These are phyloP conservation scores for Raillietiella orientalis DNA, from an alignment of 2,888 invertebrate species.

Conservation along the genomic window DNA sequence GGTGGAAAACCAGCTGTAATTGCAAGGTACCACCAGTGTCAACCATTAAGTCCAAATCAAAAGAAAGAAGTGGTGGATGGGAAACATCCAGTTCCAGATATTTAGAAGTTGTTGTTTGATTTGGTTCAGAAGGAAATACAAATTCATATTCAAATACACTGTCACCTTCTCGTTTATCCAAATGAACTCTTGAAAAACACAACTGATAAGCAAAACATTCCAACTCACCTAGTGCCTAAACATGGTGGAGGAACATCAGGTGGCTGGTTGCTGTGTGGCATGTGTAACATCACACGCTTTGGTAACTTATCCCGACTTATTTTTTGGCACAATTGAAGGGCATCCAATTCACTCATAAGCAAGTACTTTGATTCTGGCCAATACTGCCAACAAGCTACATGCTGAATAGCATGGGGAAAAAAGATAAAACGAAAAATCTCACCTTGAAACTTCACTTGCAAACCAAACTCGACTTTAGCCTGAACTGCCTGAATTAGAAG, in stretches of 20 bases:
- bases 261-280: background rate
- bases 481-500: background rate
- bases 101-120: slow-evolving; percentile 1
- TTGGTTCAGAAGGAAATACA: slow-evolving; percentile 7
- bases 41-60: slow-evolving; percentile 28
- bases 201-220: too few relatives aligned
- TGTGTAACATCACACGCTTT: background rate
- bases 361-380: too few relatives aligned
- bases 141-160: background rate
- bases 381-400: background rate
- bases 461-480: background rate
- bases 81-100: slow-evolving; percentile 4
- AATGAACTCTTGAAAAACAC: too few relatives aligned
- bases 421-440: background rate
- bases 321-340: too few relatives aligned
- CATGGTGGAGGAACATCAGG: too few relatives aligned
- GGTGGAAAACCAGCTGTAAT: slow-evolving; percentile 31
- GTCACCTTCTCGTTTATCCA: background rate
- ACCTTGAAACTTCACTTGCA: background rate
- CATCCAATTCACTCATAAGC: too few relatives aligned
- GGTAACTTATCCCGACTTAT: too few relatives aligned
- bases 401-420: background rate
- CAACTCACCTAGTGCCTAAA: too few relatives aligned
- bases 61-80: slow-evolving; percentile 26
- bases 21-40: slow-evolving; percentile 51